Base-by-base conservation (phyloP, 2,113 vertebrate species). In the Xenopus borealis region DNA sequence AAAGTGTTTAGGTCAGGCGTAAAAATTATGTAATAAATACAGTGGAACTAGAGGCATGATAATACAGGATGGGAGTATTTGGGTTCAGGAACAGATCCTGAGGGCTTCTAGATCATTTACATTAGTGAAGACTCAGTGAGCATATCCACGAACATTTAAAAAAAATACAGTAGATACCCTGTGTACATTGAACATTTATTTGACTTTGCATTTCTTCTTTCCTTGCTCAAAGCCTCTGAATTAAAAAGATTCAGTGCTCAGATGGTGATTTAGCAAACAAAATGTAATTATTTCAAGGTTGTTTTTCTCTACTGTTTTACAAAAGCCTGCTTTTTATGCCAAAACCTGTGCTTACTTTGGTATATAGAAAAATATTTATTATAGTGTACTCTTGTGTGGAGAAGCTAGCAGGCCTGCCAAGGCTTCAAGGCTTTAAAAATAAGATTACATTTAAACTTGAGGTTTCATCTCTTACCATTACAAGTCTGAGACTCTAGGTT, bases 91-190 rank as follows among this genome's bases (percentile, higher is more conserved):
- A 69, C 12, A 16, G 14, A 52, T 63, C 66, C 73, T 69, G n/a
- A 16, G 73, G 73, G 66, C 59, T 63, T 76, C 73, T 61, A 76
- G 19, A 76, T 76, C 66, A 69, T 76, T 59, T 76, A 59, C 66
- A 76, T 76, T 76, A 76, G 73, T 76, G 73, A 76, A 69, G 66
- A 76, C 50, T 76, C 73, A 76, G 27, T 76, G 73, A 76, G 30
- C 73, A 57, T 76, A 76, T 76, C 73, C 53, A 76, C 73, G 59
- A 69, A 76, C 73, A 62, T 76, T 69, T 76, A 27, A 76, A 16
- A 18, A 44, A 69, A 46, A 63, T 76, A 53, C 58, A 44, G 27
- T 23, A 59, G n/a, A 40, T 62, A 62, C 66, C n/a, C 73, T n/a
- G 46, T 16, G 30, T 68, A 69, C 58, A 62, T 52, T 17, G 20